These are phyloP conservation scores for Cryptophagus acutangulus DNA, from an alignment of 2,888 invertebrate species.

Conservation along the genomic window DNA sequence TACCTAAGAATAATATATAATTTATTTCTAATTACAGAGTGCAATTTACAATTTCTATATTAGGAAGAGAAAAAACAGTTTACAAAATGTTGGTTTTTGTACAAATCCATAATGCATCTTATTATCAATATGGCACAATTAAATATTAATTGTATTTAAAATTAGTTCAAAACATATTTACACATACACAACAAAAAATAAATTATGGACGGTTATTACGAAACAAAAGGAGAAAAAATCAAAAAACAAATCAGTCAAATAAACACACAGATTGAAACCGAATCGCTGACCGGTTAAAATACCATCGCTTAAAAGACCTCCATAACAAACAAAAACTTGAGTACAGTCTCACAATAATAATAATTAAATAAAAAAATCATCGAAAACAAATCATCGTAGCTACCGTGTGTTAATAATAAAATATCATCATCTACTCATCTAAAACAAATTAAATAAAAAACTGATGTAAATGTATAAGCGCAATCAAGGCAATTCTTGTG, in stretches of 20 bases:
- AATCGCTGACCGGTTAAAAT: neutral
- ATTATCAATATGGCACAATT: constrained; percentile 30
- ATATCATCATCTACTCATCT: neutral
- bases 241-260: constrained; percentile 3
- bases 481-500: neutral
- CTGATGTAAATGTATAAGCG: neutral
- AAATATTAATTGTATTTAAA: constrained; percentile 26
- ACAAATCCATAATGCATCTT: too few species aligned
- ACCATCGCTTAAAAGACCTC: neutral
- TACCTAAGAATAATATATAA: too few species aligned
- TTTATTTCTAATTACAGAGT: too few species aligned
- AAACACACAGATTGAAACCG: neutral
- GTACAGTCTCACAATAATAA: too few species aligned
- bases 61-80: too few species aligned
- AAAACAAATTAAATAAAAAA: neutral
- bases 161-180: constrained; percentile 32
- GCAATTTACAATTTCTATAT: too few species aligned
- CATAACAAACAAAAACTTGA: neutral
- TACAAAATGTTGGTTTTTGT: too few species aligned
- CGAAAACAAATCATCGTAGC: too few species aligned
- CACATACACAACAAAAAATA: constrained; percentile 8
- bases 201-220: too few species aligned
- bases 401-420: too few species aligned
- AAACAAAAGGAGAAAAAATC: neutral
- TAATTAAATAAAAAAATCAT: too few species aligned